Conservation (phyloP, 2,888 invertebrate genomes). For the Drosophila falleni region DNA sequence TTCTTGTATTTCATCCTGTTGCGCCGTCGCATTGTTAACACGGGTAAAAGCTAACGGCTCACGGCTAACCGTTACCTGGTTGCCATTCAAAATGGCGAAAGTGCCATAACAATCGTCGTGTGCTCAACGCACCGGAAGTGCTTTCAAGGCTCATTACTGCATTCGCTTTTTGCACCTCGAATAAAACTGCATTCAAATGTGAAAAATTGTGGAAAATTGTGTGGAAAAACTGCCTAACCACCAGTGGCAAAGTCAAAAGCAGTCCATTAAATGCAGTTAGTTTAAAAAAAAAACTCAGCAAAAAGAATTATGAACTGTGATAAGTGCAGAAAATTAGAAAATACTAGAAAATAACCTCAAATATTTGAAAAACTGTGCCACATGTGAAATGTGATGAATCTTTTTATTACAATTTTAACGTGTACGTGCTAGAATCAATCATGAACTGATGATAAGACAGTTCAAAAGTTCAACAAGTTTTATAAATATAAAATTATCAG, state of each 20-base stretch:
- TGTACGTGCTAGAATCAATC: conserved; percentile 31
- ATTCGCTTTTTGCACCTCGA: conserved; percentile 25
- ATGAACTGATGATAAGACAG: conserved; percentile 46
- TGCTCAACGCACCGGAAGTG: conserved; percentile 72
- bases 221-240: conserved; percentile 32
- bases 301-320: neutral
- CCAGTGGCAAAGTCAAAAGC: neutral
- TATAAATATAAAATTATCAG: conserved; percentile 38
- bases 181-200: conserved; percentile 42
- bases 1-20: conserved; percentile 63
- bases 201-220: conserved; percentile 41
- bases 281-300: neutral
- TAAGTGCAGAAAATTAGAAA: conserved; percentile 7
- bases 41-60: neutral
- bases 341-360: conserved; percentile 41
- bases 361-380: conserved; percentile 24
- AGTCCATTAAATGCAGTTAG: conserved; percentile 10
- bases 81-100: conserved; percentile 40
- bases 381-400: conserved; percentile 27
- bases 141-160: conserved; percentile 48
- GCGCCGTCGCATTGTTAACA: conserved; percentile 73
- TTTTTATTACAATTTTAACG: conserved; percentile 27
- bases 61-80: conserved; percentile 16
- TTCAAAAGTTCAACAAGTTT: conserved; percentile 56
- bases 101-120: conserved; percentile 21